A percentile compares a stretch with the other conserved stretches of the same genome.
These are phyloP conservation scores for Macropis europaea DNA, from an alignment of 2,888 invertebrate species.

Conservation along the genomic window DNA sequence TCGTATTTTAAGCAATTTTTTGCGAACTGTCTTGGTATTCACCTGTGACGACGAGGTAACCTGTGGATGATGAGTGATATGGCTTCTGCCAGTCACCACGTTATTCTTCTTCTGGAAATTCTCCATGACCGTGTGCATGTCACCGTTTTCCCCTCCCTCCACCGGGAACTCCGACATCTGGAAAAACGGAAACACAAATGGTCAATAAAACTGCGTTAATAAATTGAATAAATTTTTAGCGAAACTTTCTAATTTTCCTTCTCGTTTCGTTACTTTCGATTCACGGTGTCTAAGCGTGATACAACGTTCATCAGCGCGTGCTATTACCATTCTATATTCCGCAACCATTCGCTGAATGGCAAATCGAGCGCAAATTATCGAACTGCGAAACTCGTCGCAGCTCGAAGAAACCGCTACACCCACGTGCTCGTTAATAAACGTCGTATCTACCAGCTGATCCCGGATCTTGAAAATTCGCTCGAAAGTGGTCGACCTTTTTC, in stretches of 20 bases:
- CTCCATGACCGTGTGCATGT: slow-evolving; percentile 87
- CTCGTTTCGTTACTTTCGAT: too few species aligned
- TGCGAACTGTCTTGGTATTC: too few species aligned
- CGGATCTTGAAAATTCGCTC: slow-evolving; percentile 53
- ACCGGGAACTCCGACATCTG: slow-evolving; percentile 83
- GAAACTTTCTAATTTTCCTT: too few species aligned
- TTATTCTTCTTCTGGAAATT: slow-evolving; percentile 86
- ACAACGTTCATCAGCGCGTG: too few species aligned
- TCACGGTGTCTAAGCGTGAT: too few species aligned
- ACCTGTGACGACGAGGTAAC: slow-evolving; percentile 84
- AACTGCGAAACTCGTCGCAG: slow-evolving; percentile 25
- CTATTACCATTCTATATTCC: too few species aligned
- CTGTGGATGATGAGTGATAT: slow-evolving; percentile 78
- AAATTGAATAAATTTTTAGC: too few species aligned
- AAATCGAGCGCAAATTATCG: slow-evolving; percentile 7
- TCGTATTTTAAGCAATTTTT: too few species aligned
- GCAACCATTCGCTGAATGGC: slow-evolving; percentile 14
- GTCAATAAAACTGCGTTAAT: background rate
- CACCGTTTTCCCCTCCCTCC: slow-evolving; percentile 83
- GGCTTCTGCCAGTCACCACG: slow-evolving; percentile 73
- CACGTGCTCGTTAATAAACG: slow-evolving; percentile 47
- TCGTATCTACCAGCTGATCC: slow-evolving; percentile 47
- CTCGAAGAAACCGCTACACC: slow-evolving; percentile 44
- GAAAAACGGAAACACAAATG: background rate
- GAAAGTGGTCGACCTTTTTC: slow-evolving; percentile 38